Percentiles rank a stretch among this genome's conserved stretches.
Evolutionary conservation across 2,113 vertebrate species (phyloP).

Genomic region (Damaliscus lunatus): DNA sequence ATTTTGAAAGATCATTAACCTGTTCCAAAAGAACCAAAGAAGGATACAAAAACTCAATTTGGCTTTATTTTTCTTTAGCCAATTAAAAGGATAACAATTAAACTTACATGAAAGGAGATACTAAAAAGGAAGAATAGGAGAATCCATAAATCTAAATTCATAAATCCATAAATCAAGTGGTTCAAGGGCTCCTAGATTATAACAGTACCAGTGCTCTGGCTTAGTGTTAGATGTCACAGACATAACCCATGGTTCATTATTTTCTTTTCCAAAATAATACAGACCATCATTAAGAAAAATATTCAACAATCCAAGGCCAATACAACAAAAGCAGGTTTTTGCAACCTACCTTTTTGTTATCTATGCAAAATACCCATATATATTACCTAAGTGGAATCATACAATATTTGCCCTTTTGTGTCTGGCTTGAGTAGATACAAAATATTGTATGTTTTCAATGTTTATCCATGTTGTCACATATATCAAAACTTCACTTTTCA

Average conservation of each 20-base stretch:
- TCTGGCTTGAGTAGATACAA: background rate
- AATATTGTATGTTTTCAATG: background rate
- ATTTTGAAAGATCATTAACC: constrained; percentile 17
- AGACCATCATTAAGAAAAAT: background rate
- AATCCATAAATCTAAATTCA: background rate
- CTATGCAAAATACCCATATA: background rate
- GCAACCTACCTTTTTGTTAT: background rate
- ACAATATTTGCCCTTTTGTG: background rate
- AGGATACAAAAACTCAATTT: background rate
- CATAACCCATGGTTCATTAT: background rate
- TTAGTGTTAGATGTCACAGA: background rate
- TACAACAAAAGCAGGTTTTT: background rate
- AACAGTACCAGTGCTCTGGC: background rate
- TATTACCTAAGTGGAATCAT: background rate
- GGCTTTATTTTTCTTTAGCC: background rate
- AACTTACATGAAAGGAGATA: constrained; percentile 10
- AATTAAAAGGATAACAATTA: background rate
- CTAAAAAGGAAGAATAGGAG: background rate
- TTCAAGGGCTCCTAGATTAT: background rate
- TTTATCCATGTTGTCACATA: background rate
- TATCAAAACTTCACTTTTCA: background rate
- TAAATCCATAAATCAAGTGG: background rate
- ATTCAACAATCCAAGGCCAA: background rate
- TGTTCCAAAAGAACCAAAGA: background rate
- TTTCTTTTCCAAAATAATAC: background rate